Conservation (phyloP, 2,113 vertebrate genomes). For the Mustela nigripes region DNA sequence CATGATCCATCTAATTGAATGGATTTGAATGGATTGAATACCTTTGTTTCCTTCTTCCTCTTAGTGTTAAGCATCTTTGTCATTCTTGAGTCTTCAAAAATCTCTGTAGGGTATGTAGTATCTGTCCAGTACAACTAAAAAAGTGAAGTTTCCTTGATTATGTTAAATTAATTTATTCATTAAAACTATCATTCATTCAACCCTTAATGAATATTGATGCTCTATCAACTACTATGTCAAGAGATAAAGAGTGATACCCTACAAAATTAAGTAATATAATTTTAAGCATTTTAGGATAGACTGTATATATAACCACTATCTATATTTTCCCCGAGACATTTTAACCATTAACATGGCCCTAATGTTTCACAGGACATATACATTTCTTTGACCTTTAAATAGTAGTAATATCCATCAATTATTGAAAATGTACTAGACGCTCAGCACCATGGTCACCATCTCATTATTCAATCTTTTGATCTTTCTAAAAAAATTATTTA, state of each 20-base stretch:
- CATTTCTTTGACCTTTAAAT: conserved; percentile 18
- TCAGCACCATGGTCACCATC: not conserved
- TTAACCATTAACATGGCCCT: not conserved
- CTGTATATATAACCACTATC: not conserved
- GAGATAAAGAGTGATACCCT: not conserved
- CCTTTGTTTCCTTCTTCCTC: too few relatives aligned
- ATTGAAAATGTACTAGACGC: not conserved
- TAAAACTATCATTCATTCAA: not conserved
- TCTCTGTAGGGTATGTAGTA: not conserved
- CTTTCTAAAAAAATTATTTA: not conserved
- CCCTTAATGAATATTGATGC: not conserved
- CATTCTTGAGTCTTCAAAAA: not conserved
- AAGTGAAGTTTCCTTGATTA: not conserved
- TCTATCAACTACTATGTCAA: not conserved
- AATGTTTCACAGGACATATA: not conserved
- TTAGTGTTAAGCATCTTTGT: not conserved
- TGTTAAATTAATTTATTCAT: not conserved
- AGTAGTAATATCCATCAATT: not conserved
- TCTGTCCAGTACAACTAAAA: not conserved
- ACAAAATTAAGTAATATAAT: not conserved
- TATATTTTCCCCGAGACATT: not conserved
- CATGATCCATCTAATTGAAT: rapidly evolving
- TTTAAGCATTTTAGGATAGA: not conserved
- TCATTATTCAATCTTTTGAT: not conserved
- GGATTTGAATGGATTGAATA: not conserved